Evolutionary conservation across 1,140 invertebrate species (phyloP).

Genomic region (Ridgeia piscesae): DNA sequence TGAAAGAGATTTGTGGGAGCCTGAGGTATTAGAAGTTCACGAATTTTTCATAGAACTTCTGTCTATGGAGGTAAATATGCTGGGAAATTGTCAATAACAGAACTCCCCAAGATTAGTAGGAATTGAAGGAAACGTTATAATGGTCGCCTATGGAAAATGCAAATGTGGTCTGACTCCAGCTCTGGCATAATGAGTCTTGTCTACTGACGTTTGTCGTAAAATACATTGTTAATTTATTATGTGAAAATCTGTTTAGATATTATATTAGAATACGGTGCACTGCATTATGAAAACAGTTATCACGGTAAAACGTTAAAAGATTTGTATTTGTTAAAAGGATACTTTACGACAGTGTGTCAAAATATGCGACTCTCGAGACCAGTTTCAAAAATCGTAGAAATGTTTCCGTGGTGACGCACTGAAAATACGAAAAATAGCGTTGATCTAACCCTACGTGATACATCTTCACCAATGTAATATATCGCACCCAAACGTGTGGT

Average conservation of each 20-base stretch:
- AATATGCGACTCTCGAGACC: neutral
- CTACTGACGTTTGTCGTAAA: neutral
- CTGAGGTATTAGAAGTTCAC: too few species aligned
- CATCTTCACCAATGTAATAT: neutral
- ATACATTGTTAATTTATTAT: neutral
- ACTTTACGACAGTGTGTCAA: neutral
- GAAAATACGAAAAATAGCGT: neutral
- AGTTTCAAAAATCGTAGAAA: neutral
- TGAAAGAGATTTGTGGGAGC: too few species aligned
- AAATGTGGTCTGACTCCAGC: too few species aligned
- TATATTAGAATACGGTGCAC: neutral
- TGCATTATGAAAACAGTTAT: neutral
- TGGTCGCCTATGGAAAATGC: too few species aligned
- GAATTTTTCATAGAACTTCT: too few species aligned
- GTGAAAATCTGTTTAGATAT: neutral
- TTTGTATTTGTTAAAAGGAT: neutral
- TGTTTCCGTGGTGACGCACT: constrained; percentile 3
- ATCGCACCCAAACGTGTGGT: neutral
- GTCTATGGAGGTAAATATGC: too few species aligned
- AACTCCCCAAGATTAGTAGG: too few species aligned
- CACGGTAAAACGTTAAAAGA: neutral
- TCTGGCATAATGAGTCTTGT: too few species aligned
- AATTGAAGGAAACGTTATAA: too few species aligned
- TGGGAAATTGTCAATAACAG: too few species aligned
- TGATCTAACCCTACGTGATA: neutral